Evolutionary conservation across 2,888 invertebrate genomes (phyloP), one percentile per base, ranked within the genome.

Genomic region (Operophtera brumata): DNA sequence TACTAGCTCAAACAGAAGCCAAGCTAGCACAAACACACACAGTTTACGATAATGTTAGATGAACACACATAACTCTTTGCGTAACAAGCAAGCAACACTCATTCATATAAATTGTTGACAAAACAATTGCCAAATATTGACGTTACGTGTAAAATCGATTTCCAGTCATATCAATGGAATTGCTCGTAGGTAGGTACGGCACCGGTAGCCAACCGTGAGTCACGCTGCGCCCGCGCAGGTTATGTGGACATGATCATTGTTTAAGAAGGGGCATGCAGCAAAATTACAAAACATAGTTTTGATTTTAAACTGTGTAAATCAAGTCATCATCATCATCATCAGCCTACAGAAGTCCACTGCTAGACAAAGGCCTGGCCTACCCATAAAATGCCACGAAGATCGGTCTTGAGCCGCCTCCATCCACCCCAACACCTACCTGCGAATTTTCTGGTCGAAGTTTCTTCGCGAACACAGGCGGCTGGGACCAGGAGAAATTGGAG

Each of bases 201-300:
- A 51, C 32, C 47, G 47, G 51, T 52, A 56, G 56, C 45, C 63
- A 61, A 62, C 76, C 82, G 83, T 82, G 83, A 83, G 67, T 82
- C 82, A 82, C 79, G 80, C 64, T 64, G 64, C 64, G 65, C 64
- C 62, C 62, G 66, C 63, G 55, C 59, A 69, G 52, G 47, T 54
- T 50, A 73, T 73, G 70, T 73, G 75, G 71, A 78, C 80, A 79
- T 78, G 80, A 77, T 81, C 82, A 82, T 82, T 81, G 79, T 71
- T 69, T 66, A n/a, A n/a, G n/a, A n/a, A n/a, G n/a, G n/a, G n/a
- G n/a, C n/a, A n/a, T n/a, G n/a, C n/a, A n/a, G n/a, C n/a, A n/a
- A n/a, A n/a, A n/a, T n/a, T n/a, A n/a, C n/a, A n/a, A n/a, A n/a
- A n/a, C n/a, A n/a, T n/a, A n/a, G n/a, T n/a, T n/a, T n/a, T n/a